Conservation (phyloP, 2,113 vertebrate species). For the Cavia porcellus region DNA sequence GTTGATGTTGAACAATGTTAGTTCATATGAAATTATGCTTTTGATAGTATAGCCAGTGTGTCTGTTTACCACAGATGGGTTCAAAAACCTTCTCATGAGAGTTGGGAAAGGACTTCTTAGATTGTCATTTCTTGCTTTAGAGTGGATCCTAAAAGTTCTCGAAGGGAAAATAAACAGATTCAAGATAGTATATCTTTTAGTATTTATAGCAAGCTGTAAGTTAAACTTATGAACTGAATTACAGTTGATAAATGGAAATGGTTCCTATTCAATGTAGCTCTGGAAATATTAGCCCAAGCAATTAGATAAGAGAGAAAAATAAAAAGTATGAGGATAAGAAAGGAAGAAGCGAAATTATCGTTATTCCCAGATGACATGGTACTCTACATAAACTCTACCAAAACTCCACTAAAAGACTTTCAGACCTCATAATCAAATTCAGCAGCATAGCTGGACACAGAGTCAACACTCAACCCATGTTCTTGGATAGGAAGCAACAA, state of each 20-base stretch:
- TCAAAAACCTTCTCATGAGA: conserved; percentile 35
- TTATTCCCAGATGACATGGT: too few relatives aligned
- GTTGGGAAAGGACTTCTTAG: not conserved
- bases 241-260: conserved; percentile 38
- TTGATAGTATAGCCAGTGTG: not conserved
- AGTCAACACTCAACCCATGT: too few relatives aligned
- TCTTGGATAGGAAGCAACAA: too few relatives aligned
- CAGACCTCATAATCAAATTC: too few relatives aligned
- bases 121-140: conserved; percentile 58
- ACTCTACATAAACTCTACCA: too few relatives aligned
- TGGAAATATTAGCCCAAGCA: too few relatives aligned
- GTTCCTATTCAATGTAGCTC: too few relatives aligned
- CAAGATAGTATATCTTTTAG: conserved; percentile 24
- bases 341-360: too few relatives aligned
- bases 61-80: not conserved
- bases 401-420: too few relatives aligned
- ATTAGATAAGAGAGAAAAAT: too few relatives aligned
- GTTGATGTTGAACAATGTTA: not conserved
- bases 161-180: conserved; percentile 50
- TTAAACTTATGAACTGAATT: conserved; percentile 32
- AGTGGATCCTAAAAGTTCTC: conserved; percentile 35
- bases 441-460: too few relatives aligned
- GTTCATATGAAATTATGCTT: conserved; percentile 14
- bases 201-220: conserved; percentile 28
- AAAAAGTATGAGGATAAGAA: too few relatives aligned